A percentile compares a stretch with the other conserved stretches of the same genome.
Evolutionary conservation across 1,140 invertebrate species (phyloP).

Genomic region (Galleria mellonella): DNA sequence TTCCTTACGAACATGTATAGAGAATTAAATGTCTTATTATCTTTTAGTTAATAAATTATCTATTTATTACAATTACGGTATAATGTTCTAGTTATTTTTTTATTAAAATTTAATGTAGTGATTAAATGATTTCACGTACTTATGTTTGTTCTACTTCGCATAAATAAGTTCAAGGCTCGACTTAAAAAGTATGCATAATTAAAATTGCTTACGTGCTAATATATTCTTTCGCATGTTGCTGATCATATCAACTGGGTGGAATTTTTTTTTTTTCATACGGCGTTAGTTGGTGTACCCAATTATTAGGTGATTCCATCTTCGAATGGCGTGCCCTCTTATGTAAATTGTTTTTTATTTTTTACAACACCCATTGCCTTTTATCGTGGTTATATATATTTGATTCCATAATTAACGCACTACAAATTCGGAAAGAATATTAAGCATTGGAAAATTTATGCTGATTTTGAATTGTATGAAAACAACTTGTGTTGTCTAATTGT

Average conservation of each 20-base stretch:
- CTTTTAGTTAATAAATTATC: no score
- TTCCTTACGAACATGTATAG: no score
- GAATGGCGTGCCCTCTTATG: constrained; percentile 46
- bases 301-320: constrained; percentile 43
- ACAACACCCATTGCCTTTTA: constrained; percentile 17
- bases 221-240: constrained; percentile 35
- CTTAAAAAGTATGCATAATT: constrained; percentile 44
- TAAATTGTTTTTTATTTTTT: constrained; percentile 43
- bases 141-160: neutral
- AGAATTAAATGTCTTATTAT: no score
- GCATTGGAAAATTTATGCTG: no score
- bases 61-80: no score
- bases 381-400: constrained; percentile 33
- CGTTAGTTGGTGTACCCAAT: constrained; percentile 30
- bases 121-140: no score
- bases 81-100: no score
- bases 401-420: constrained; percentile 43
- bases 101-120: no score
- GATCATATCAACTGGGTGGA: constrained; percentile 33
- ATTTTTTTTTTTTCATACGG: constrained; percentile 27
- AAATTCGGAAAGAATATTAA: constrained; percentile 16
- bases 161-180: constrained; percentile 44
- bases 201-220: constrained; percentile 39
- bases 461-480: no score
- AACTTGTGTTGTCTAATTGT: no score